Percentiles rank a stretch among this genome's conserved stretches.
Conservation (phyloP, 2,113 vertebrate species). For the Astatotilapia flaviijosephi region DNA sequence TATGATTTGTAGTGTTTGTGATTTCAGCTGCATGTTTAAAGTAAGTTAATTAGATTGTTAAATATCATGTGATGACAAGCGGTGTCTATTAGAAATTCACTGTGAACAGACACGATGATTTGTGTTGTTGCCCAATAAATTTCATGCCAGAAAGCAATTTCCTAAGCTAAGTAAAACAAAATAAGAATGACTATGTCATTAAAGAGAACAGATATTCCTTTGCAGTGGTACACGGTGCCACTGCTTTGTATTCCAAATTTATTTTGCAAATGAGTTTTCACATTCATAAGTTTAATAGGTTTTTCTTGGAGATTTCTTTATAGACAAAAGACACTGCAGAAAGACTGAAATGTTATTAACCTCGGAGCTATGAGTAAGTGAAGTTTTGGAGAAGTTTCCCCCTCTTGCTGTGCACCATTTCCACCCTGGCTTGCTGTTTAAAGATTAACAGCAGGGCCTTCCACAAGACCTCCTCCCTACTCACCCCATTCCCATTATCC, state of each 20-base stretch:
- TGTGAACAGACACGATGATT: background rate
- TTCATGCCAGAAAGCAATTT: background rate
- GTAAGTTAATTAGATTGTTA: background rate
- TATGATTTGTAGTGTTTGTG: background rate
- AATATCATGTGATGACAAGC: background rate
- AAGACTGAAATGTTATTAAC: constrained; percentile 20
- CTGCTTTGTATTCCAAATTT: background rate
- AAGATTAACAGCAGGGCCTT: constrained; percentile 44
- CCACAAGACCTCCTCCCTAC: constrained; percentile 23
- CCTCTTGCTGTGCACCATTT: constrained; percentile 25
- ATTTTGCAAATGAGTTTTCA: background rate
- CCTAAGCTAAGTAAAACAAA: background rate
- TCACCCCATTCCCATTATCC: background rate
- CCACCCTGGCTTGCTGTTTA: constrained; percentile 36
- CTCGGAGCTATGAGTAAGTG: constrained; percentile 17
- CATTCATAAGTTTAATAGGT: background rate
- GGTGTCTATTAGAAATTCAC: background rate
- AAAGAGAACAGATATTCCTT: background rate
- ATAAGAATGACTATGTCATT: background rate
- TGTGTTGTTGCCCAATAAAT: background rate
- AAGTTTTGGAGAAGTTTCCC: constrained; percentile 23
- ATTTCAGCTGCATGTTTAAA: background rate
- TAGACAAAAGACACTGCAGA: background rate
- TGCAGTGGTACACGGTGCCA: background rate
- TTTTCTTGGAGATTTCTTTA: background rate